Evolutionary conservation across 2,113 vertebrate genomes (phyloP).

Genomic region (Otus sunia): DNA sequence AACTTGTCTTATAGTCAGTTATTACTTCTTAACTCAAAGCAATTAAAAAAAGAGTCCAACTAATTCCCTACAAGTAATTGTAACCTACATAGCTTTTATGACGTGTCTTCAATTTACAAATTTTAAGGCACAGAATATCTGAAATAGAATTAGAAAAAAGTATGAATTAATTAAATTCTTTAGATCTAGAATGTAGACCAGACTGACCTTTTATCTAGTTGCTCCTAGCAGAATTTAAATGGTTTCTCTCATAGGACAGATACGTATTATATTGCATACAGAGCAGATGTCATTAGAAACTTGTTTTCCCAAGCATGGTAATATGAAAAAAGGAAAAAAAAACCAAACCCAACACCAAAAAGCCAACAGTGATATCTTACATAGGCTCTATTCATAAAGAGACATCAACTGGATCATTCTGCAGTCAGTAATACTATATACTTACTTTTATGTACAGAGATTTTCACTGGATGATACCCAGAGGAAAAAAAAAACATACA

Average conservation of each 20-base stretch:
- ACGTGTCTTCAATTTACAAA: rapidly evolving
- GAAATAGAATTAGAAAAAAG: neutral
- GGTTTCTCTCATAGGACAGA: neutral
- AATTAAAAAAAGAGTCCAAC: neutral
- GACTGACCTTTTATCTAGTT: neutral
- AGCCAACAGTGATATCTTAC: neutral
- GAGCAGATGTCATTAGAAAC: neutral
- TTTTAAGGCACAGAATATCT: neutral
- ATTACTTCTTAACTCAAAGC: neutral
- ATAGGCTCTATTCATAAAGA: neutral
- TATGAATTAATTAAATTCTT: neutral
- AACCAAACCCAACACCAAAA: neutral
- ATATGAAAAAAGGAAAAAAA: neutral
- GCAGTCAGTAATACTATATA: neutral
- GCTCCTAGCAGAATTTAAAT: neutral
- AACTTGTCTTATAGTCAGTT: neutral
- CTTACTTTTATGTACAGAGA: neutral
- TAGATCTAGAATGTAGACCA: neutral
- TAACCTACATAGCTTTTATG: neutral
- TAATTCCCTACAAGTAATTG: neutral
- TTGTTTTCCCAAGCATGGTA: neutral
- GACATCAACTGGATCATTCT: neutral
- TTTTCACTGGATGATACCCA: neutral
- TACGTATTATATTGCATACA: neutral
- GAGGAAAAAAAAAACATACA: neutral